phyloP scores from a whole-genome alignment of 2,113 vertebrate species.

The Pterocles gutturalis region DNA sequence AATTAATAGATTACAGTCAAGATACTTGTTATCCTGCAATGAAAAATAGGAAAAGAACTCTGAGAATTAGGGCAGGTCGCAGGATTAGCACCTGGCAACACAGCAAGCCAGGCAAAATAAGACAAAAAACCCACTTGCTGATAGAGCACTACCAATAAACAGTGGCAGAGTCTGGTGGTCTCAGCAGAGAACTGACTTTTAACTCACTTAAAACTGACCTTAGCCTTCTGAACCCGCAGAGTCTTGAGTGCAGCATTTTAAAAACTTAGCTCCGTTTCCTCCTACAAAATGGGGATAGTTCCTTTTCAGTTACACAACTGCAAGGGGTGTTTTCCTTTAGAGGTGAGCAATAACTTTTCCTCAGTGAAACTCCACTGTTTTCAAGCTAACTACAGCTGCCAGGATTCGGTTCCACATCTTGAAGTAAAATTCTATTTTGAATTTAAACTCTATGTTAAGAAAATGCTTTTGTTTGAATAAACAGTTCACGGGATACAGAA shows the following conservation, averaged over 20 bases:
- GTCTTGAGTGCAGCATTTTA: background rate
- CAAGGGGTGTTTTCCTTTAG: background rate
- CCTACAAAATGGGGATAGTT: background rate
- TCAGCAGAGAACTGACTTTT: background rate
- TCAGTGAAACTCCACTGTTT: background rate
- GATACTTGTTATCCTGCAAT: constrained; percentile 88
- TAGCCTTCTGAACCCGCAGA: background rate
- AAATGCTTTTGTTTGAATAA: no score
- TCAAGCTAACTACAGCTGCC: background rate
- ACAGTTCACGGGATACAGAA: background rate
- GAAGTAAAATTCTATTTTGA: background rate
- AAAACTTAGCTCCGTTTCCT: background rate
- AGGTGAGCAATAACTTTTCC: background rate
- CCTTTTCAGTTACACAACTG: background rate
- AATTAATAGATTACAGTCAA: constrained; percentile 95
- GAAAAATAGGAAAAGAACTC: constrained; percentile 78
- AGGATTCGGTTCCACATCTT: background rate
- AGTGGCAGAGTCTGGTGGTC: background rate
- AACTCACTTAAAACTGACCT: background rate
- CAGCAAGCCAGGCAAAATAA: constrained; percentile 25
- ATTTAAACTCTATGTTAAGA: background rate
- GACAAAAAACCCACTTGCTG: background rate
- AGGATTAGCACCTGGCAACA: constrained; percentile 73
- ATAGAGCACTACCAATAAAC: background rate
- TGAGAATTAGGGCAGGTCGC: constrained; percentile 77